Percentiles rank a stretch among this genome's conserved stretches.
These are phyloP conservation scores for Laticauda laticaudata DNA, from an alignment of 2,113 vertebrate genomes.

Conservation along the genomic window DNA sequence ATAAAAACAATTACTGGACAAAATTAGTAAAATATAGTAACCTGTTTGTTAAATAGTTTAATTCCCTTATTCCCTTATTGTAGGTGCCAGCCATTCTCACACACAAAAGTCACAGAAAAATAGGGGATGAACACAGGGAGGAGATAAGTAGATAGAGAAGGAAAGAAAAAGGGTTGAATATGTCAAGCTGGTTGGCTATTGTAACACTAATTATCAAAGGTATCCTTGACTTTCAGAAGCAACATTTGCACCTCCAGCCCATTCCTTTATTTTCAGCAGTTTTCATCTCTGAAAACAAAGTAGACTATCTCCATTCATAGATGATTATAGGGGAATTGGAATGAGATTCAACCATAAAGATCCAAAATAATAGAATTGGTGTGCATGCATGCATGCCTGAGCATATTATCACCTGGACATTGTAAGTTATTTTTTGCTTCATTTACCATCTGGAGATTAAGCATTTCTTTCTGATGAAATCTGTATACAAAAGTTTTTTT, in stretches of 20 bases:
- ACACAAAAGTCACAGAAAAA: not conserved
- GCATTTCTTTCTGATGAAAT: not conserved
- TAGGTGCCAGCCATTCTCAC: not conserved
- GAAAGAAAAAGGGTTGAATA: not conserved
- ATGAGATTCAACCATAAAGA: not conserved
- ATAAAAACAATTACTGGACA: not conserved
- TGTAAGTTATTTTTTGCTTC: not conserved
- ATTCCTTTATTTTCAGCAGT: not conserved
- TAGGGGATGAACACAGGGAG: not conserved
- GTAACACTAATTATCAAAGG: not conserved
- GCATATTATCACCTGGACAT: not conserved
- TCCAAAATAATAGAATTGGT: not conserved
- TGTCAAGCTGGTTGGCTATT: not conserved
- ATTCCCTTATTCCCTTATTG: not conserved
- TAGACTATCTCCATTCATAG: not conserved
- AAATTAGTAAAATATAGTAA: not conserved
- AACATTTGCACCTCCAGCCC: not conserved
- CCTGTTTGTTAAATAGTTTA: not conserved
- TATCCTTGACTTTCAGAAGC: not conserved
- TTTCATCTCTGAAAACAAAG: not conserved
- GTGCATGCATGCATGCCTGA: not conserved
- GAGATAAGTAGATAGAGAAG: not conserved
- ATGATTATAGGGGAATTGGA: not conserved
- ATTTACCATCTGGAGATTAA: not conserved
- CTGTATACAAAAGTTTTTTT: not conserved